These are phyloP conservation scores for Peromyscus aztecus DNA, from an alignment of 2,797 vertebrate species.

Conservation along the genomic window DNA sequence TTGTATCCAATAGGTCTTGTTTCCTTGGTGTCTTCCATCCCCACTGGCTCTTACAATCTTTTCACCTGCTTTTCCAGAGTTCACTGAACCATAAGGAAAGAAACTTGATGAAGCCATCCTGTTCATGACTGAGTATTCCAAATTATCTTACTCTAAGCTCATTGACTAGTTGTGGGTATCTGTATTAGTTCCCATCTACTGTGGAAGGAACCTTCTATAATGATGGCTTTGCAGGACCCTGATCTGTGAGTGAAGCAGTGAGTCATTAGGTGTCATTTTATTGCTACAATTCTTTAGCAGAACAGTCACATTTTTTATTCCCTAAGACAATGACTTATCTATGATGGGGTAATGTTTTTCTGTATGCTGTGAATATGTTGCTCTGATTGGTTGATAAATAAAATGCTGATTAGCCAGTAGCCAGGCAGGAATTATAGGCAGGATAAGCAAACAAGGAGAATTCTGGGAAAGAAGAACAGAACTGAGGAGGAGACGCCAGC, in stretches of 20 bases:
- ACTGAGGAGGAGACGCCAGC: too few relatives aligned
- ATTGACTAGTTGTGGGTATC: background rate
- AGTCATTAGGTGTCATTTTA: background rate
- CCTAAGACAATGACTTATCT: background rate
- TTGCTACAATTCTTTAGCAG: background rate
- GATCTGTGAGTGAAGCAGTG: background rate
- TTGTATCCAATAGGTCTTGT: background rate
- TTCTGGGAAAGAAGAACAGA: too few relatives aligned
- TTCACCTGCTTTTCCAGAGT: background rate
- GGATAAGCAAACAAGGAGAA: too few relatives aligned
- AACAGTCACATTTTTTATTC: background rate
- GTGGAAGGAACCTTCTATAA: background rate
- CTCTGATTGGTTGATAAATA: too few relatives aligned
- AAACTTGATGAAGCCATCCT: too few relatives aligned
- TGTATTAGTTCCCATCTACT: background rate
- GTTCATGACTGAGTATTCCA: background rate
- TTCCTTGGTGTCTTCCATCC: background rate
- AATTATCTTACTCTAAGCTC: background rate
- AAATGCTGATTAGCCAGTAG: too few relatives aligned
- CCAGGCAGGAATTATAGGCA: too few relatives aligned
- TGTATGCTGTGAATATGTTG: too few relatives aligned
- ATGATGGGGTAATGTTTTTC: too few relatives aligned
- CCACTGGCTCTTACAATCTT: background rate
- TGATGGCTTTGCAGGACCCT: too few relatives aligned
- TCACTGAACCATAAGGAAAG: background rate